phyloP scores from a whole-genome alignment of 1,140 invertebrate species.

The Mizuhopecten yessoensis region DNA sequence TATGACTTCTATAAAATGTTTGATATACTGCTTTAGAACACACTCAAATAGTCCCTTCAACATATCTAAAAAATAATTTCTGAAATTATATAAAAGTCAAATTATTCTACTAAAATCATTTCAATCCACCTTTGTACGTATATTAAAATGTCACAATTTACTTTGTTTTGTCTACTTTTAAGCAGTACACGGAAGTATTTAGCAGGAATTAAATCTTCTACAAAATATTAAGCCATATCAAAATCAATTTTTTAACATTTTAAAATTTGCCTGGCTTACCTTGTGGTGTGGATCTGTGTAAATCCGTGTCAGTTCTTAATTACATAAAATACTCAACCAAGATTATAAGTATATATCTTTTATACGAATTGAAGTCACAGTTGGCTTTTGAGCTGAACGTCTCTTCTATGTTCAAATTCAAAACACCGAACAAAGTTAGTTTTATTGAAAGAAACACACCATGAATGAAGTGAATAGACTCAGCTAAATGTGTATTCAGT shows the following conservation, averaged over 20 bases:
- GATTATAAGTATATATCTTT: not conserved
- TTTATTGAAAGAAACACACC: conserved; percentile 27
- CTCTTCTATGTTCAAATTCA: conserved; percentile 17
- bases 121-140: too few relatives aligned
- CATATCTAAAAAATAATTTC: too few relatives aligned
- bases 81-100: too few relatives aligned
- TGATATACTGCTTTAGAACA: too few relatives aligned
- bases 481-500: not conserved
- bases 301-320: not conserved
- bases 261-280: not conserved
- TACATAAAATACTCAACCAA: not conserved
- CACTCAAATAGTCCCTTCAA: too few relatives aligned
- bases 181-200: not conserved
- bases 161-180: not conserved
- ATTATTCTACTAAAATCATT: too few relatives aligned
- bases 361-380: not conserved
- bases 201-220: not conserved
- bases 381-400: not conserved
- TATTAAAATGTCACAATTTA: not conserved
- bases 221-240: too few relatives aligned
- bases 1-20: too few relatives aligned
- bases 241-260: not conserved
- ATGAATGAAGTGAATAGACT: conserved; percentile 20
- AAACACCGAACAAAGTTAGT: conserved; percentile 38
- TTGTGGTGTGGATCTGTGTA: not conserved